These are phyloP conservation scores for Potamilus streckersoni DNA, from an alignment of 1,140 invertebrate genomes.

Conservation along the genomic window DNA sequence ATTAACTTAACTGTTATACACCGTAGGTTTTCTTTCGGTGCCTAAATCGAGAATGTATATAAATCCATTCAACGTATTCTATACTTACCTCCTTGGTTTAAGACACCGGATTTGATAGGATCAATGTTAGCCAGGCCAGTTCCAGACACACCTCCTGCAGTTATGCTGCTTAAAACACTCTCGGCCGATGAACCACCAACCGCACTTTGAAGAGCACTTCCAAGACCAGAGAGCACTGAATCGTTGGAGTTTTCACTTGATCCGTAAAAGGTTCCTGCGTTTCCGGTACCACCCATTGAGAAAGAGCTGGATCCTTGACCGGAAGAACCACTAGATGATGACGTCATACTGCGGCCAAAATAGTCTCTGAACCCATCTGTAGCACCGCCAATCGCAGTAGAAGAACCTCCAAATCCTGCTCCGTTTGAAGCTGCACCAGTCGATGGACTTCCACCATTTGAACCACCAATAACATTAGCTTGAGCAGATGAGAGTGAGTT, in stretches of 20 bases:
- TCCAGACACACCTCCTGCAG: constrained; percentile 2
- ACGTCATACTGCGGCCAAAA: constrained; percentile 10
- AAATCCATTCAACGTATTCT: neutral
- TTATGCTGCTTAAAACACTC: neutral
- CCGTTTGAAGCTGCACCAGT: neutral
- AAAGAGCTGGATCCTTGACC: constrained; percentile 7
- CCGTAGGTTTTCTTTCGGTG: too few species aligned
- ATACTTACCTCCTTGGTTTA: constrained; percentile 19
- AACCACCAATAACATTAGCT: too few species aligned
- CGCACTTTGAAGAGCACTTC: neutral
- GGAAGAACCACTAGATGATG: neutral
- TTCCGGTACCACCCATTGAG: constrained; percentile 15
- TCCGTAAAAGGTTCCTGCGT: constrained; percentile 20
- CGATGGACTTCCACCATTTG: too few species aligned
- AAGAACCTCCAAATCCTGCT: constrained; percentile 2
- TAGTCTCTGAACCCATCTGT: constrained; percentile 17
- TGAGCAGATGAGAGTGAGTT: too few species aligned
- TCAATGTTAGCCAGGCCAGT: constrained; percentile 16
- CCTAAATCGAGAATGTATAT: too few species aligned
- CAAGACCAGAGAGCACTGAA: constrained; percentile 4
- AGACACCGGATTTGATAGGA: constrained; percentile 20
- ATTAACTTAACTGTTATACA: too few species aligned
- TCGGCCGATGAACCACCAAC: neutral
- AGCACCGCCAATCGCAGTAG: constrained; percentile 7
- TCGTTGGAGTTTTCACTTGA: neutral